A percentile compares a stretch with the other conserved stretches of the same genome.
Evolutionary conservation across 2,113 vertebrate species (phyloP).

Genomic region (Neolamprologus toae): DNA sequence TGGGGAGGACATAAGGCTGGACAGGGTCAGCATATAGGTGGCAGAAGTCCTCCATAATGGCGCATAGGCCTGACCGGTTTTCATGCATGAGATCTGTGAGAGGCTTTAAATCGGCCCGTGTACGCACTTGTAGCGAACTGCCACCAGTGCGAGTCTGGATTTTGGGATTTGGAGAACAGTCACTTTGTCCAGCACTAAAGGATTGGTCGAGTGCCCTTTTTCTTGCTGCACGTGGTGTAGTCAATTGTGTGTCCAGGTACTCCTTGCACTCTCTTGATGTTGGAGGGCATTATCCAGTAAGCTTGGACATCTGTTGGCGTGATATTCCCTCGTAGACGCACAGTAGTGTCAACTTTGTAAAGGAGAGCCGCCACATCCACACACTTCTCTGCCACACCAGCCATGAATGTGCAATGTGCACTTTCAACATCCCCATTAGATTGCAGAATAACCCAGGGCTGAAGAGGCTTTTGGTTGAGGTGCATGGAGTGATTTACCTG

Average conservation of each 20-base stretch:
- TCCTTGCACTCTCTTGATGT: not conserved
- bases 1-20: too few relatives aligned
- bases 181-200: not conserved
- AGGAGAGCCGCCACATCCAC: not conserved
- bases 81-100: not conserved
- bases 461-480: too few relatives aligned
- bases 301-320: rapidly evolving
- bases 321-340: rapidly evolving
- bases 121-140: not conserved
- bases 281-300: not conserved
- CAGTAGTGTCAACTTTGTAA: not conserved
- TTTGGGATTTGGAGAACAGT: not conserved
- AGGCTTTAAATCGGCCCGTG: rapidly evolving
- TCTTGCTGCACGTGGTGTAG: not conserved
- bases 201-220: not conserved
- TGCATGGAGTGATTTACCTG: too few relatives aligned
- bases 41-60: too few relatives aligned
- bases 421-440: rapidly evolving
- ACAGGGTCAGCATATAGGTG: too few relatives aligned
- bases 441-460: too few relatives aligned
- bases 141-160: rapidly evolving
- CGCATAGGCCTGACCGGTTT: too few relatives aligned
- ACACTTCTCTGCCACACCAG: rapidly evolving
- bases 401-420: not conserved
- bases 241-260: not conserved